Evolutionary conservation across 2,797 vertebrate species (phyloP).

Genomic region (Danio choprae): DNA sequence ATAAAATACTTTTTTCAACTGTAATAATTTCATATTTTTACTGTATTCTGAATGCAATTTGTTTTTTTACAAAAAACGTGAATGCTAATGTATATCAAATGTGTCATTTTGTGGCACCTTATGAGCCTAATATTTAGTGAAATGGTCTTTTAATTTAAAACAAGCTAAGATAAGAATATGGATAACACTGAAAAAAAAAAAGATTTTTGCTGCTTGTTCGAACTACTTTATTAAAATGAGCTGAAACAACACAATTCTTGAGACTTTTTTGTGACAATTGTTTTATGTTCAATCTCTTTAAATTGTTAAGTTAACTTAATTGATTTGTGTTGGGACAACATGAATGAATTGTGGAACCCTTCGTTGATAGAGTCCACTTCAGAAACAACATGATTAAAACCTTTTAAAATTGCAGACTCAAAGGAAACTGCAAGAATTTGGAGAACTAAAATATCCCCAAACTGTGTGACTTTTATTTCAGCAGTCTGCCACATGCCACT

Average conservation of each 20-base stretch:
- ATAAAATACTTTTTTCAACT: neutral
- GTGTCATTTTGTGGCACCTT: neutral
- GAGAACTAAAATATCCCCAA: neutral
- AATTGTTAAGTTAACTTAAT: too few relatives aligned
- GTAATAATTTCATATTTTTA: too few relatives aligned
- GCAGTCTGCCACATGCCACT: constrained; percentile 21
- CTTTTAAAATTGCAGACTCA: neutral
- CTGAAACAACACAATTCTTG: too few relatives aligned
- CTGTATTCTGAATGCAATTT: too few relatives aligned
- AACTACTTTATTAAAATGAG: too few relatives aligned
- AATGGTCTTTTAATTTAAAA: neutral
- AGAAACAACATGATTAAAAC: neutral
- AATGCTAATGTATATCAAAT: neutral
- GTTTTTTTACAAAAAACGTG: too few relatives aligned
- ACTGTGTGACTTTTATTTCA: neutral
- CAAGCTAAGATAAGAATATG: neutral
- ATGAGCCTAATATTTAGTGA: neutral
- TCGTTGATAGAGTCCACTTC: neutral
- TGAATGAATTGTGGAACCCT: too few relatives aligned
- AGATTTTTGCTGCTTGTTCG: too few relatives aligned
- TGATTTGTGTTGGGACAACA: too few relatives aligned
- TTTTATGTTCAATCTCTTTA: too few relatives aligned
- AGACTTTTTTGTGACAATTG: too few relatives aligned
- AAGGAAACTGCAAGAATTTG: neutral
- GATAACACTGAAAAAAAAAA: too few relatives aligned